phyloP scores from a whole-genome alignment of 2,888 invertebrate species.

The Drosophila monieri region DNA sequence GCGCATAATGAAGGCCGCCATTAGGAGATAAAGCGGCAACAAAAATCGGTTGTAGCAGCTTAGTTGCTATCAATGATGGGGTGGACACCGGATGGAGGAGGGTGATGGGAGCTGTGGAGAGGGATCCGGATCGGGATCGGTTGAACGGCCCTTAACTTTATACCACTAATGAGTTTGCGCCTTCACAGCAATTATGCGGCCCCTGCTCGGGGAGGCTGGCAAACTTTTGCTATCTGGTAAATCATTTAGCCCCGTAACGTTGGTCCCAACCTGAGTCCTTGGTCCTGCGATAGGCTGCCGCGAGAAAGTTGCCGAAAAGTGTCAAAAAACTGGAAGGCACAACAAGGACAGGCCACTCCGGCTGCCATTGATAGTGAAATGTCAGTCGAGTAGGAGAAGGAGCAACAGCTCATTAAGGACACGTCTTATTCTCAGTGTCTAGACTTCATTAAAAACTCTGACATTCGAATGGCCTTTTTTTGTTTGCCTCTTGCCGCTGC shows the following conservation, averaged over 20 bases:
- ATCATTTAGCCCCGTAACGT: constrained; percentile 50
- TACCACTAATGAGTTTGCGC: constrained; percentile 69
- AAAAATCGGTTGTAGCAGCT: constrained; percentile 64
- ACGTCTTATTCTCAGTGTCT: constrained; percentile 50
- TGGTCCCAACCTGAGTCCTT: constrained; percentile 26
- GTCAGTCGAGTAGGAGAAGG: constrained; percentile 44
- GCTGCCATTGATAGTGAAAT: constrained; percentile 55
- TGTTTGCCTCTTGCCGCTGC: not conserved
- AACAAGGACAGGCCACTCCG: constrained; percentile 20
- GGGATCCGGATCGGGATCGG: constrained; percentile 20
- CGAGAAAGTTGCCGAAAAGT: constrained; percentile 55
- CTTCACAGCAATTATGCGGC: constrained; percentile 65
- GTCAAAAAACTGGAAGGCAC: constrained; percentile 56
- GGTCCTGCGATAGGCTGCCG: constrained; percentile 22
- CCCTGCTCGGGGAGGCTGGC: constrained; percentile 33
- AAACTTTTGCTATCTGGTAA: constrained; percentile 53
- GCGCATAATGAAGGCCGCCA: constrained; percentile 67
- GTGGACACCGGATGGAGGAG: not conserved
- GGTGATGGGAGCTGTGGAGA: not conserved
- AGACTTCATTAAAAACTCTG: constrained; percentile 64
- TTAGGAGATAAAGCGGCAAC: constrained; percentile 66
- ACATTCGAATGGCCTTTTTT: constrained; percentile 20
- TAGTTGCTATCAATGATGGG: constrained; percentile 44
- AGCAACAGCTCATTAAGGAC: constrained; percentile 55
- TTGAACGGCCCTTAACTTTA: constrained; percentile 46